Percentiles rank a stretch among this genome's conserved stretches.
Evolutionary conservation across 92 coral and sea anemone species (phyloP).

Genomic region (Parazoanthus darwini): DNA sequence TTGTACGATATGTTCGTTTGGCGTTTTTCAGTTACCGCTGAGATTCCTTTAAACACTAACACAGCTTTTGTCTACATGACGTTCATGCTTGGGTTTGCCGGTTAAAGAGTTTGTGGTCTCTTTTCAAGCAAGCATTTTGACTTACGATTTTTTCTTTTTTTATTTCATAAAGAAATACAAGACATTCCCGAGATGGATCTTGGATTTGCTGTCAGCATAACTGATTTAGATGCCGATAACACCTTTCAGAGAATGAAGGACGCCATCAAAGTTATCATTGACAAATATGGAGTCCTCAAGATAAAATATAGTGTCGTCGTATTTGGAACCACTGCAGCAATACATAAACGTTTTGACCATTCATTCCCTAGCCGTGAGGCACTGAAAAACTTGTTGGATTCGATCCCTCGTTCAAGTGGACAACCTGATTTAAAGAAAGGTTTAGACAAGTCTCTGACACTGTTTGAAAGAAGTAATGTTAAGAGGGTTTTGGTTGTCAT

Average conservation of each 20-base stretch:
- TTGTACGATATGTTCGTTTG: too few species aligned
- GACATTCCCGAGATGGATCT: slow-evolving; percentile 58
- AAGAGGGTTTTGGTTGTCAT: slow-evolving; percentile 72
- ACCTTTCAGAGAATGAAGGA: slow-evolving; percentile 70
- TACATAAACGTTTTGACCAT: slow-evolving; percentile 49
- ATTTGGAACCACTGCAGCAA: slow-evolving; percentile 59
- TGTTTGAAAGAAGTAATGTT: slow-evolving; percentile 64
- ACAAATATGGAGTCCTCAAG: slow-evolving; percentile 69
- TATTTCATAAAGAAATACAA: slow-evolving; percentile 30
- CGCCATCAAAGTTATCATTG: slow-evolving; percentile 70
- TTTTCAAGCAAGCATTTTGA: neutral
- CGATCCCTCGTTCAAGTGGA: slow-evolving; percentile 40
- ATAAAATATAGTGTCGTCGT: slow-evolving; percentile 64
- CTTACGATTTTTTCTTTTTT: neutral
- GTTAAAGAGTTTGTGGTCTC: too few species aligned
- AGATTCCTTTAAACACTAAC: too few species aligned
- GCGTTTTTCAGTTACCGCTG: too few species aligned
- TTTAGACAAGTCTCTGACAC: slow-evolving; percentile 50
- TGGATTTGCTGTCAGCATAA: slow-evolving; percentile 77
- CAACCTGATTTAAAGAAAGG: slow-evolving; percentile 71
- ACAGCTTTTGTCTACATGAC: too few species aligned
- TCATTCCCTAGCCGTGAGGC: slow-evolving; percentile 29
- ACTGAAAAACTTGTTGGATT: slow-evolving; percentile 40
- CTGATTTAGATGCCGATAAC: slow-evolving; percentile 55
- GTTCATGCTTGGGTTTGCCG: too few species aligned